Evolutionary conservation across 1,140 invertebrate species (phyloP).

Genomic region (Pogonomyrmex barbatus): DNA sequence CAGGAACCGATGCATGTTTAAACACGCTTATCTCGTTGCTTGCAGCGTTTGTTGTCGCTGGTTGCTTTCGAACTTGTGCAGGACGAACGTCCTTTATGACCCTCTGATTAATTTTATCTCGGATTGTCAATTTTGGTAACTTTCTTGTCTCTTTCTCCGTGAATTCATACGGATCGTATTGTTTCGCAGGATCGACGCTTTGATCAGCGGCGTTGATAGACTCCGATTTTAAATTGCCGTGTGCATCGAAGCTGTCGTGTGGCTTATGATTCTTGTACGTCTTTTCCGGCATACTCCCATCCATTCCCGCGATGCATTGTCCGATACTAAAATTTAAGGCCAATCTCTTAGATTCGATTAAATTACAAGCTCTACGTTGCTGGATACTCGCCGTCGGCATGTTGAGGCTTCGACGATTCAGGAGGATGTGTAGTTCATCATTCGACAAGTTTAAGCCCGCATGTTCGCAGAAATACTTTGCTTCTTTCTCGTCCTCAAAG

Average conservation of each 20-base stretch:
- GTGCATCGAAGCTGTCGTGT: conserved; percentile 89
- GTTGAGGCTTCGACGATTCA: conserved; percentile 88
- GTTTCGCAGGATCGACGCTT: conserved; percentile 61
- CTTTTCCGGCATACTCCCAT: conserved; percentile 85
- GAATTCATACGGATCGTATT: conserved; percentile 74
- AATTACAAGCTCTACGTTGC: conserved; percentile 86
- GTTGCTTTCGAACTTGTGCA: background rate
- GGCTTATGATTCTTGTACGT: conserved; percentile 86
- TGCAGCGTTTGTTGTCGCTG: background rate
- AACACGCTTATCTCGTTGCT: background rate
- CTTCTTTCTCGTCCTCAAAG: conserved; percentile 88
- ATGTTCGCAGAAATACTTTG: conserved; percentile 88
- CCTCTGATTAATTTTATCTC: conserved; percentile 20
- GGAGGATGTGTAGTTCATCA: conserved; percentile 86
- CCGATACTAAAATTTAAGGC: conserved; percentile 85
- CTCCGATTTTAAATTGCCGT: conserved; percentile 87
- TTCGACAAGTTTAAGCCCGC: conserved; percentile 87
- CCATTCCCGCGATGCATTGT: conserved; percentile 88
- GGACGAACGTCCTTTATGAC: background rate
- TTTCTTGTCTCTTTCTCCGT: conserved; percentile 64
- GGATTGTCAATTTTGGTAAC: background rate
- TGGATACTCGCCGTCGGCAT: conserved; percentile 86
- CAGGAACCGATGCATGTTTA: background rate
- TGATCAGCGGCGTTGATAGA: conserved; percentile 87
- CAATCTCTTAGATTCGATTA: conserved; percentile 89